phyloP scores from a whole-genome alignment of 2,113 vertebrate species.

The Thalassoma bifasciatum region DNA sequence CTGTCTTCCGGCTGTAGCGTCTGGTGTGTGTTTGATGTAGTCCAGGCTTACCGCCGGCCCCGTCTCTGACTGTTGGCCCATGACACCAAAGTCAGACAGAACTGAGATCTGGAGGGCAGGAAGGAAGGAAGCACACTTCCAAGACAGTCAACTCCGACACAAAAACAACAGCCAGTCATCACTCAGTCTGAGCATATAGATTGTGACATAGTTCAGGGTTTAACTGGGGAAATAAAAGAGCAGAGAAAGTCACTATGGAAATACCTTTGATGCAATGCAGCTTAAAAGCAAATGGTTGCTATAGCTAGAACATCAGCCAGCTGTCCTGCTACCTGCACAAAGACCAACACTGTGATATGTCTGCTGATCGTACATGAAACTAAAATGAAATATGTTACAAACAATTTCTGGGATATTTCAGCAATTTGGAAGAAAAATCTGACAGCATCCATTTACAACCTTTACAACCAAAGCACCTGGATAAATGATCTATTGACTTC shows the following conservation, averaged over 20 bases:
- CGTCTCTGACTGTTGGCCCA: conserved; percentile 54
- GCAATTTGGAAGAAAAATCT: no score
- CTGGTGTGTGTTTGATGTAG: conserved; percentile 73
- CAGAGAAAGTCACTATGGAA: conserved; percentile 5
- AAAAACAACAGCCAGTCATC: conserved; percentile 66
- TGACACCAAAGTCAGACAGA: conserved; percentile 62
- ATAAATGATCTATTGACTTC: no score
- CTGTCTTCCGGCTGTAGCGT: conserved; percentile 72
- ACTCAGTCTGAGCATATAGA: conserved; percentile 43
- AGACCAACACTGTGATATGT: neutral
- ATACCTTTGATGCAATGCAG: neutral
- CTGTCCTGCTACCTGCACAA: no score
- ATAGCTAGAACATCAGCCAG: no score
- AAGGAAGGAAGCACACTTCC: conserved; percentile 70
- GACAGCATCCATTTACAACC: no score
- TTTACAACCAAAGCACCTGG: no score
- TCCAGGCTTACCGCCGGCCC: conserved; percentile 59
- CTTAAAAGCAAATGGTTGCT: neutral
- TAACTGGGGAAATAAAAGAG: conserved; percentile 8
- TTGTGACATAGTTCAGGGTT: conserved; percentile 23
- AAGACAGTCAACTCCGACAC: conserved; percentile 44
- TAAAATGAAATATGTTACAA: no score
- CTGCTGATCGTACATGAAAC: no score
- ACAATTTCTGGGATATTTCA: no score
- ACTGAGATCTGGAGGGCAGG: conserved; percentile 53